Evolutionary conservation across 2,797 vertebrate genomes (phyloP), one percentile per base, ranked within the genome.

Genomic region (Paramormyrops hopkinsi): DNA sequence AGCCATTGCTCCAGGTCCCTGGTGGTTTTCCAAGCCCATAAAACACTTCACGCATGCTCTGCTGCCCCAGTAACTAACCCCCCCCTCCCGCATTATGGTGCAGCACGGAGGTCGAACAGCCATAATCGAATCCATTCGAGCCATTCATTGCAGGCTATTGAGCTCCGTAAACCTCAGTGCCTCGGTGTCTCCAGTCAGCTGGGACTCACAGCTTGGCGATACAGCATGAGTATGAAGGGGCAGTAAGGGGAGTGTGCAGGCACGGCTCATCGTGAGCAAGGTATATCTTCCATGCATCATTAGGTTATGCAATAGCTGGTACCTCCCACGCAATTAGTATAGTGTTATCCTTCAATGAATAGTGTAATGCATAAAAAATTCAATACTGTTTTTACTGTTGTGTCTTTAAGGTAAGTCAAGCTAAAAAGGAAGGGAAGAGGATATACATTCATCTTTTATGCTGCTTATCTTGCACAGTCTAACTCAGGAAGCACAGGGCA

Each of bases 231-330:
- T 59, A 88, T 86, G 89, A 89, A 87, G 90, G 88, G 87, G 89
- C 89, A 91, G 90, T 92, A 91, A 85, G n/a, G 4, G 69, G 51
- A 46, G 62, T 51, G 62, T 53, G 33, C 22, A 46, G 59, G 84
- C 89, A 84, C 59, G 44, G 56, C 44, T 54, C 86, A 50, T n/a
- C 69, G 44, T 9, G 65, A 82, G 73, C 4, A 73, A 14, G 73
- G 3, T 22, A 2, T 22, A 48, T 51, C 46, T 2, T 84, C 29
- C 46, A 29, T 29, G 44, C 46, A 29, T 84, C 82, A 50, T 85
- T 73, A 53, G 12, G 9, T 50, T 4, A 29, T 79, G 12, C 3
- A 17, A 2, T 14, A 86, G 29, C 48, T 0, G 12, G 9, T 54
- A 29, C 48, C 50, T 37, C 84, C 48, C 51, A 86, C 7, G 22